Evolutionary conservation across 2,888 invertebrate species (phyloP).

Genomic region (Parnassius glacialis): DNA sequence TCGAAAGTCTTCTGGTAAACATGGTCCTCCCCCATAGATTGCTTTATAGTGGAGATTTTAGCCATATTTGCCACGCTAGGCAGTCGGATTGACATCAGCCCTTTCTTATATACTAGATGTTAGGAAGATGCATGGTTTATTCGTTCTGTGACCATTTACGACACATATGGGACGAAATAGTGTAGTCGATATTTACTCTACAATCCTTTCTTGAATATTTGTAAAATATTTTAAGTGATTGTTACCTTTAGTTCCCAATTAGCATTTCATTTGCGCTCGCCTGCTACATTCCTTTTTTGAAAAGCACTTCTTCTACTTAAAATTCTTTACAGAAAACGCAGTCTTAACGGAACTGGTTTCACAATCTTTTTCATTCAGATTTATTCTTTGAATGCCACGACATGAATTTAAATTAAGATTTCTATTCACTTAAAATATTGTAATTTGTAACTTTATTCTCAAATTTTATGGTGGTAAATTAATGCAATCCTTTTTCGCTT

Average conservation of each 20-base stretch:
- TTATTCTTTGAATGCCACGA: conserved; percentile 36
- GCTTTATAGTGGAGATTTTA: too few species aligned
- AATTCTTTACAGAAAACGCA: conserved; percentile 32
- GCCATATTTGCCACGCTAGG: too few species aligned
- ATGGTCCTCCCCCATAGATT: too few species aligned
- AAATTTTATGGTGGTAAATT: conserved; percentile 3
- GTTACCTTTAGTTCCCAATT: conserved; percentile 18
- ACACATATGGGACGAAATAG: too few species aligned
- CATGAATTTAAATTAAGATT: conserved; percentile 33
- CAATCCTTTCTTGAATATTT: not conserved
- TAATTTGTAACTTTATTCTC: conserved; percentile 12
- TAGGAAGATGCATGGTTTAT: too few species aligned
- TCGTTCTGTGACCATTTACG: too few species aligned
- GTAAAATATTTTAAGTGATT: not conserved
- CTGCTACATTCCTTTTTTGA: conserved; percentile 8
- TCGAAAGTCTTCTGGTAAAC: too few species aligned
- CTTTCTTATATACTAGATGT: too few species aligned
- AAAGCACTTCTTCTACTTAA: conserved; percentile 30
- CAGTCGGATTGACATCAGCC: too few species aligned
- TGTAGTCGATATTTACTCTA: too few species aligned
- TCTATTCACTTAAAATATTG: conserved; percentile 21
- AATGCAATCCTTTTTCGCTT: too few species aligned
- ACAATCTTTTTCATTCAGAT: conserved; percentile 40
- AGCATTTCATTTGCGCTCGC: conserved; percentile 19
- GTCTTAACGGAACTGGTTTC: conserved; percentile 37